These are phyloP conservation scores for Ostrea denselamellosa DNA, from an alignment of 1,140 invertebrate species.

Conservation along the genomic window DNA sequence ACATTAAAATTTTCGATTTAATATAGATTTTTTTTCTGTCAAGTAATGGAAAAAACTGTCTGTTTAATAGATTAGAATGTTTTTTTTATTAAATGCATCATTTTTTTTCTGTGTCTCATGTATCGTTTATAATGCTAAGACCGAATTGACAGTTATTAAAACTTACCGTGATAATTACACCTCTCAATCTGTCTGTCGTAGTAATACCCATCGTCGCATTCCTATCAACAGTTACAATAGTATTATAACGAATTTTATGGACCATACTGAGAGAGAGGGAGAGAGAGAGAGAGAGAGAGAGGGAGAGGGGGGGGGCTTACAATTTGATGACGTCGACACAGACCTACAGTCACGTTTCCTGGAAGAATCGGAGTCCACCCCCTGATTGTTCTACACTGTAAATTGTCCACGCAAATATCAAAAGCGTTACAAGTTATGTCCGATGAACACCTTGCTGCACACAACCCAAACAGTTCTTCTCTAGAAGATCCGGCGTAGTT, in stretches of 20 bases:
- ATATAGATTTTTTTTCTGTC: too few species aligned
- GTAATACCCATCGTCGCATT: not conserved
- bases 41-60: too few species aligned
- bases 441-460: not conserved
- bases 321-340: not conserved
- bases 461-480: not conserved
- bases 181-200: not conserved
- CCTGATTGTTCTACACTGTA: constrained; percentile 10
- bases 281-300: not conserved
- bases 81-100: too few species aligned
- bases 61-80: too few species aligned
- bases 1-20: too few species aligned
- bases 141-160: too few species aligned
- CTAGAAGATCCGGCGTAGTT: not conserved
- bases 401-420: not conserved
- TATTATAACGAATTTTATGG: too few species aligned
- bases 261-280: not conserved
- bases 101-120: too few species aligned
- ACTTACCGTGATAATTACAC: not conserved
- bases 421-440: not conserved
- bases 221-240: not conserved
- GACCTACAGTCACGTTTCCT: not conserved
- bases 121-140: too few species aligned
- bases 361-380: not conserved
- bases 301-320: not conserved